Evolutionary conservation across 2,797 vertebrate species (phyloP), one percentile per base, ranked within the genome.

Genomic region (Corythornis leucogaster): DNA sequence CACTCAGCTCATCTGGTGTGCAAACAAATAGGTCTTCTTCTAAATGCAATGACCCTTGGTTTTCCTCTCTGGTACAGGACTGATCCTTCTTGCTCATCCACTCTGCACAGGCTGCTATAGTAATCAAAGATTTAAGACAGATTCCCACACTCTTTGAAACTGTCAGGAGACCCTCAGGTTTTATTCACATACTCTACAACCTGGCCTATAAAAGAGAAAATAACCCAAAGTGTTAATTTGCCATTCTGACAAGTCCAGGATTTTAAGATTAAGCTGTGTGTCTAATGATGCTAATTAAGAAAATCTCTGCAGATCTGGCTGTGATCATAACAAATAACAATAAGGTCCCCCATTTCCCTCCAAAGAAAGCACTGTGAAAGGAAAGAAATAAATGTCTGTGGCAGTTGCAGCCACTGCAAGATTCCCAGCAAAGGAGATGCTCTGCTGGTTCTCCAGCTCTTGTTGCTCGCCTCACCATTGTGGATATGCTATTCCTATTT

Each of bases 221-320:
- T 75, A 75, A 0, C 0, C 0, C 15, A 3, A 61, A 94, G 70
- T 93, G 96, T 95, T 94, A 93, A 93, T 96, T 94, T 92, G 79
- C 77, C 35, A 38, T 70, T 76, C 78, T 94, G 92, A 92, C 90
- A 95, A 95, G 77, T 78, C 54, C 68, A 91, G 91, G 93, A 95
- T 95, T 94, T 96, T 87, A 84, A 93, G 95, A 96, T 96, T 96
- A 95, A 96, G 88, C 80, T 93, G 94, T 96, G 73, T 80, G 74
- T 95, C 92, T 96, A 94, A 96, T 92, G 77, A 91, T 87, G 76
- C 57, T 94, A 96, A 93, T 96, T 96, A 96, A 85, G 76, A 87
- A 95, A 93, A 90, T 94, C 92, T 95, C 92, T 57, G 45, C 96
- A 94, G 95, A 92, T 82, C 75, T 89, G 85, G 46, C 81, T 90